Base-by-base conservation (phyloP, 2,113 vertebrate species). In the Oceanodroma tethys region DNA sequence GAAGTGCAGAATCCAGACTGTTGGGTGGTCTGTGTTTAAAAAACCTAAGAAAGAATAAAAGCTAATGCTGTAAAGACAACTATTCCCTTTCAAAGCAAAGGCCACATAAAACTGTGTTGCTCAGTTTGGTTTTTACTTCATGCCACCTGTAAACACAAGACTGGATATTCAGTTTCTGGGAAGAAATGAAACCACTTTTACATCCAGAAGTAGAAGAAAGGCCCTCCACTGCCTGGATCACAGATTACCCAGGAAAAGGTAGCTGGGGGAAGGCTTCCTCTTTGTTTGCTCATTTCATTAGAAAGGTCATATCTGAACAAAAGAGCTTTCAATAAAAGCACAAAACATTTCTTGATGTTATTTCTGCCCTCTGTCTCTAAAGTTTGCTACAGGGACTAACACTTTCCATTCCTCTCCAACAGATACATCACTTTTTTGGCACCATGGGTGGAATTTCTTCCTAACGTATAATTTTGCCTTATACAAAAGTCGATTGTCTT, bases 121-220 rank as follows among this genome's bases (percentile, higher is more conserved):
- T 96, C 90, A 72, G 93, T 96, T 97, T 97, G 93, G 92, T 96
- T 97, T 97, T 96, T 91, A 95, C 93, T 96, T 96, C 94, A 94
- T 95, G 88, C 94, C 94, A 97, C 92, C 95, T 97, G 95, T 97
- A 97, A 97, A 97, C 96, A 97, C 90, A 86, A 97, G 95, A 97
- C 95, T 96, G 96, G 96, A 97, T 96, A 98, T 90, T 98, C 96
- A 96, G 82, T 97, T 95, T 93, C 76, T 68, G 94, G 86, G 91
- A 68, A 93, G 83, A 93, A 97, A 89, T 82, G 23, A 91, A 92
- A 94, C 36, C 67, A 93, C 91, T 94, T 82, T 80, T 93, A 75
- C 68, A 82, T 91, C 75, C 86, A 88, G 80, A 93, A 93, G 72
- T 71, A 76, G 89, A 95, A 84, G 36, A 82, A 91, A 76, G 48